Evolutionary conservation across 2,113 vertebrate species (phyloP).

Genomic region (Arvicanthis niloticus): DNA sequence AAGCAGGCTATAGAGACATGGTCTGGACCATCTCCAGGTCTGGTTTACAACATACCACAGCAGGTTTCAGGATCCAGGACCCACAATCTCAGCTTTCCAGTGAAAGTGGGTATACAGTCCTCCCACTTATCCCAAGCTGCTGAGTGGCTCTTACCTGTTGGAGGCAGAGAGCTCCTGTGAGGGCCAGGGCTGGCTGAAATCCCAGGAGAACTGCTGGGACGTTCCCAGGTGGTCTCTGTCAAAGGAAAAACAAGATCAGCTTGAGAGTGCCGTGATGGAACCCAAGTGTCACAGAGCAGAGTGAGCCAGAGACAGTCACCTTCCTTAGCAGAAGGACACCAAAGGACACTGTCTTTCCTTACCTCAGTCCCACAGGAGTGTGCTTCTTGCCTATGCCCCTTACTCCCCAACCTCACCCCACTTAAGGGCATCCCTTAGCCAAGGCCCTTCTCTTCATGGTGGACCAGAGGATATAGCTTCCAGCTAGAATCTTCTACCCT

Average conservation of each 20-base stretch:
- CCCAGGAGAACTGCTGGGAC: slow-evolving; percentile 92
- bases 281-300: background rate
- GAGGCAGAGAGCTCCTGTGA: slow-evolving; percentile 92
- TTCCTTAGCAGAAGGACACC: no score
- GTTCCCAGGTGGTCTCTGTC: slow-evolving; percentile 98
- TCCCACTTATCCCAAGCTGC: fast-evolving
- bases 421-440: background rate
- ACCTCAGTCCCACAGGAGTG: background rate
- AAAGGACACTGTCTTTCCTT: no score
- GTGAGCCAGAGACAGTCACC: background rate
- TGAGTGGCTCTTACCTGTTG: slow-evolving; percentile 90
- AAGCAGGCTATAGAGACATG: background rate
- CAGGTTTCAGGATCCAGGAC: background rate
- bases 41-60: no score
- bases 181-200: slow-evolving; percentile 89
- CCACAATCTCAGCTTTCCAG: background rate
- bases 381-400: background rate
- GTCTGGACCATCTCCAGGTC: background rate
- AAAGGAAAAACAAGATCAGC: slow-evolving; percentile 61
- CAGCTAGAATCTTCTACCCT: background rate
- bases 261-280: slow-evolving; percentile 8
- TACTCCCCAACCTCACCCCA: background rate
- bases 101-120: background rate
- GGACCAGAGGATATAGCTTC: background rate
- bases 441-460: background rate